Conservation (phyloP, 2,113 vertebrate species). For the Coturnix japonica region DNA sequence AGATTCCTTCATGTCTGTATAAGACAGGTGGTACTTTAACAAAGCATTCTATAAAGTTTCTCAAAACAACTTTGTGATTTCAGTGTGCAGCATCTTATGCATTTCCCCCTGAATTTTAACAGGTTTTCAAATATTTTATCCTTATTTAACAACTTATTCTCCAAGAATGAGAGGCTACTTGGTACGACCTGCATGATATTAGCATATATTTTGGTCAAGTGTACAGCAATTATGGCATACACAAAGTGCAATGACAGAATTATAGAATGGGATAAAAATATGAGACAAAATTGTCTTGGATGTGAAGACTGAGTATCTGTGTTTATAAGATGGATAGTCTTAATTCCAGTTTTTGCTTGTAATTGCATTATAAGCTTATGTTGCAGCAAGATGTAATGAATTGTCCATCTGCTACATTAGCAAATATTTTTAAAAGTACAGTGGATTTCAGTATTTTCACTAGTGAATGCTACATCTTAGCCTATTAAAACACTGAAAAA, state of each 20-base stretch:
- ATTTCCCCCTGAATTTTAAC: not conserved
- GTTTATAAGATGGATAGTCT: not conserved
- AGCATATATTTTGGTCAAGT: not conserved
- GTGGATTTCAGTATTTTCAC: not conserved
- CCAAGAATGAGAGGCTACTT: not conserved
- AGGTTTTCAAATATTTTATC: slow-evolving; percentile 32
- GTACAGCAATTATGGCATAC: not conserved
- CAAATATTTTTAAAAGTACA: not conserved
- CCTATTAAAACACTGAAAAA: not conserved
- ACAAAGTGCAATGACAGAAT: not conserved
- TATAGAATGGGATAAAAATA: not conserved
- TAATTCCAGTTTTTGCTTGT: not conserved
- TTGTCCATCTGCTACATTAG: not conserved
- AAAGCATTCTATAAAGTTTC: slow-evolving; percentile 40
- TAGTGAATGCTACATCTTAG: not conserved
- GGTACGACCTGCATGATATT: not conserved
- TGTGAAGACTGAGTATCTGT: not conserved
- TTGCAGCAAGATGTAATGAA: not conserved
- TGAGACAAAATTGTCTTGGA: not conserved
- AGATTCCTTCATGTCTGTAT: not conserved
- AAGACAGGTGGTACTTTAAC: slow-evolving; percentile 48
- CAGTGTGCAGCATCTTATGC: slow-evolving; percentile 3
- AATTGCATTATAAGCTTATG: not conserved
- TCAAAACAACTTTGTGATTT: slow-evolving; percentile 7
- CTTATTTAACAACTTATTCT: slow-evolving; percentile 7